Conservation (phyloP, 2,888 invertebrate species). For the Tinea trinotella region DNA sequence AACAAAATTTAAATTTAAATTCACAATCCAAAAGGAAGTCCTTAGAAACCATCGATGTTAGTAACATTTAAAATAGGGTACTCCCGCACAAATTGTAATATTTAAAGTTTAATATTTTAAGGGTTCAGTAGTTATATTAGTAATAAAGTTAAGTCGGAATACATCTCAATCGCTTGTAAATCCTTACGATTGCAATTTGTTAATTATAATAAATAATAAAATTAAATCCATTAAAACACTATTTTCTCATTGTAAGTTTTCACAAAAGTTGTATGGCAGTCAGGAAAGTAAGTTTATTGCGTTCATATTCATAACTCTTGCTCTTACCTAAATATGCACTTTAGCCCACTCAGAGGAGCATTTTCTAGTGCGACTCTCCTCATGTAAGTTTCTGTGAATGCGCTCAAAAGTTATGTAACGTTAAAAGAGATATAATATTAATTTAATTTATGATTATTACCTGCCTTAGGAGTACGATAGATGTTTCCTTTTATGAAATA, state of each 20-base stretch:
- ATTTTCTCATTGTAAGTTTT: slow-evolving; percentile 14
- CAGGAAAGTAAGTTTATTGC: neutral
- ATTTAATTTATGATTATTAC: neutral
- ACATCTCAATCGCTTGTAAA: no score
- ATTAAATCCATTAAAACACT: neutral
- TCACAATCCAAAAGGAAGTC: no score
- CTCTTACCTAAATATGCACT: slow-evolving; percentile 16
- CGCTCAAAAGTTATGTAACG: neutral
- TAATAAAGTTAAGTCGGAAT: no score
- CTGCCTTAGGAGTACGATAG: neutral
- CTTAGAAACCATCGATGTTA: no score
- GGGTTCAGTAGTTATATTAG: no score
- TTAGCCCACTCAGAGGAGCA: neutral
- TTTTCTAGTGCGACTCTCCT: neutral
- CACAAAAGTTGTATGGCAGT: slow-evolving; percentile 2
- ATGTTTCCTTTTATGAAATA: no score
- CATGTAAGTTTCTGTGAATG: neutral
- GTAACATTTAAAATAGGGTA: no score
- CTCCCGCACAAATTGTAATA: no score
- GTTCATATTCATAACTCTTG: slow-evolving; percentile 13
- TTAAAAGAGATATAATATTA: neutral
- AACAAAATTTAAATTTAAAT: no score
- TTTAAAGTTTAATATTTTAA: no score
- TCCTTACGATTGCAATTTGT: no score
- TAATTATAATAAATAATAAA: neutral